These are phyloP conservation scores for Hanleya hanleyi DNA, from an alignment of 2,888 invertebrate species.

Conservation along the genomic window DNA sequence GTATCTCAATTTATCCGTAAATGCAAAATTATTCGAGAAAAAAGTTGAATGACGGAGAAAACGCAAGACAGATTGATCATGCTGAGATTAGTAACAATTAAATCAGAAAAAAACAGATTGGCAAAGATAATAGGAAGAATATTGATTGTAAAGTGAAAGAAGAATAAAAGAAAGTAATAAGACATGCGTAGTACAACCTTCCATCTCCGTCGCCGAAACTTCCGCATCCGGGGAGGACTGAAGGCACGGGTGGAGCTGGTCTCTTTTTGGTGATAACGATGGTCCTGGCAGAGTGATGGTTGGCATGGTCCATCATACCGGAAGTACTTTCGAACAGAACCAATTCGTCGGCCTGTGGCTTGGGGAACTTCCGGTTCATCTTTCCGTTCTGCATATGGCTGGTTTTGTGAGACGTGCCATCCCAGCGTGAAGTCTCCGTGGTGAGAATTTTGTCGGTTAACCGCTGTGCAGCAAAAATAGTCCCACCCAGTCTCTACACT, in stretches of 20 bases:
- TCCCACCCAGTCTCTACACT: too few species aligned
- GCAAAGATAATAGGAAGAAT: too few species aligned
- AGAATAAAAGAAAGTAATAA: not conserved
- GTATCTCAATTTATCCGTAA: too few species aligned
- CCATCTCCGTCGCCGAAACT: constrained; percentile 6
- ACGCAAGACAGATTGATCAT: too few species aligned
- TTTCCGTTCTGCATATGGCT: not conserved
- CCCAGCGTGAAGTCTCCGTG: constrained; percentile 2
- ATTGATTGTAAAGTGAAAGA: not conserved
- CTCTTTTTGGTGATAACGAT: constrained; percentile 2
- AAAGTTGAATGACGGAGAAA: too few species aligned
- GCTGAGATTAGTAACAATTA: too few species aligned
- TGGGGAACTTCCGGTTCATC: constrained; percentile 1
- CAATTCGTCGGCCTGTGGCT: not conserved
- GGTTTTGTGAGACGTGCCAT: not conserved
- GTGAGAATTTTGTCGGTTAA: too few species aligned
- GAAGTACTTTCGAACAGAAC: not conserved
- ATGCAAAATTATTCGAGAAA: too few species aligned
- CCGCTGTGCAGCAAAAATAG: too few species aligned
- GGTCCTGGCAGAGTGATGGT: not conserved
- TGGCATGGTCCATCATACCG: not conserved
- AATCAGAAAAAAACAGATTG: too few species aligned
- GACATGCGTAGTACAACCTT: not conserved
- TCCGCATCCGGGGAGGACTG: not conserved
- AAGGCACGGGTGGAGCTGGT: not conserved